Conservation (phyloP, 1,140 invertebrate genomes). For the Ooceraea biroi region DNA sequence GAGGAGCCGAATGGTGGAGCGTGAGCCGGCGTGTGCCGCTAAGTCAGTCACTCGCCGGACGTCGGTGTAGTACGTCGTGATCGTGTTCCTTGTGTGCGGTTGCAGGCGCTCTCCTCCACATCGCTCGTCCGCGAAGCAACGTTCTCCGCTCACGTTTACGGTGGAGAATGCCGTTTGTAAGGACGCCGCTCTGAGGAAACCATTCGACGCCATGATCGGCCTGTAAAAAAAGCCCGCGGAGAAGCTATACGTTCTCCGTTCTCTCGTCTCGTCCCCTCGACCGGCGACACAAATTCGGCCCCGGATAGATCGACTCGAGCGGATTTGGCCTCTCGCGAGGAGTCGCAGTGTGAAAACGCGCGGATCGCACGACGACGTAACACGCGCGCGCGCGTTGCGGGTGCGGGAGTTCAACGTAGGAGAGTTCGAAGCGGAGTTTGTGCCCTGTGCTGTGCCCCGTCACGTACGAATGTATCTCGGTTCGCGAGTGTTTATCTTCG, state of each 20-base stretch:
- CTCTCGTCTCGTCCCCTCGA: not conserved
- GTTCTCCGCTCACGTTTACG: not conserved
- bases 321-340: too few species aligned
- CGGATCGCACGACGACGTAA: slow-evolving; percentile 1
- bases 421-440: slow-evolving; percentile 13
- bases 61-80: slow-evolving; percentile 70
- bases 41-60: slow-evolving; percentile 82
- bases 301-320: too few species aligned
- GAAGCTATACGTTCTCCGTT: not conserved
- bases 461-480: slow-evolving; percentile 55
- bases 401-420: slow-evolving; percentile 26
- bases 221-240: not conserved
- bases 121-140: not conserved
- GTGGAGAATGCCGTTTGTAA: not conserved
- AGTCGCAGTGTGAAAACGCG: not conserved
- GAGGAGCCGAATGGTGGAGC: slow-evolving; percentile 25
- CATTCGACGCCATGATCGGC: not conserved
- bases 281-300: too few species aligned
- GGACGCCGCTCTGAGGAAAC: not conserved
- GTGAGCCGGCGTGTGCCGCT: slow-evolving; percentile 66
- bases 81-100: not conserved
- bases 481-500: slow-evolving; percentile 69
- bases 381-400: slow-evolving; percentile 41
- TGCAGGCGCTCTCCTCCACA: not conserved
- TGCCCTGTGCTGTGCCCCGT: slow-evolving; percentile 72